A percentile compares a stretch with the other conserved stretches of the same genome.
Evolutionary conservation across 2,888 invertebrate species (phyloP).

Genomic region (Plagiodera versicolora): DNA sequence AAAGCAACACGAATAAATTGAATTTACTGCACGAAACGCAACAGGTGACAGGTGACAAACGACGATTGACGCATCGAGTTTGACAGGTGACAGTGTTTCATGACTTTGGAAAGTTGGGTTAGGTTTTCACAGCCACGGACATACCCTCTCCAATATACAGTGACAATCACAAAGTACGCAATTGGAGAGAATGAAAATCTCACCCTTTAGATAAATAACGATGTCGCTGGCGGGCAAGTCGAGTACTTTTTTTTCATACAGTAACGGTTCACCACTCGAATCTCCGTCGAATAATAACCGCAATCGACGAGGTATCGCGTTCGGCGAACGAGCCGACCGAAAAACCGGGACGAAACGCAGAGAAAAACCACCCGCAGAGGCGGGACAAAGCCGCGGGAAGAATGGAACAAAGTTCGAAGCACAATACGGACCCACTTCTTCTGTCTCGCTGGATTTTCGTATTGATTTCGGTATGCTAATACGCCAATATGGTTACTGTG

Average conservation of each 20-base stretch:
- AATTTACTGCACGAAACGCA: too few species aligned
- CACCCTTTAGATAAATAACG: background rate
- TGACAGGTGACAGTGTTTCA: too few species aligned
- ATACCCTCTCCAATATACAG: too few species aligned
- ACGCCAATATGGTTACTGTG: background rate
- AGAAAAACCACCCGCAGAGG: background rate
- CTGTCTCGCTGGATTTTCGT: slow-evolving; percentile 32
- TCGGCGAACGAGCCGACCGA: background rate
- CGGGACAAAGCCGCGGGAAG: slow-evolving; percentile 15
- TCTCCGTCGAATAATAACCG: background rate
- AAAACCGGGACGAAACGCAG: background rate
- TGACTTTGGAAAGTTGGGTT: too few species aligned
- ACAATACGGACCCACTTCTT: slow-evolving; percentile 33
- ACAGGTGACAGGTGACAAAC: too few species aligned
- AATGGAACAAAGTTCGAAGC: slow-evolving; percentile 23
- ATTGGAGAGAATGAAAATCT: too few species aligned
- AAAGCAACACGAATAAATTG: background rate
- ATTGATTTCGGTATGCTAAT: background rate
- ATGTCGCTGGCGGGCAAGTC: background rate
- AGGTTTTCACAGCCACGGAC: too few species aligned
- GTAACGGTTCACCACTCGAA: background rate
- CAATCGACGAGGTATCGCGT: background rate
- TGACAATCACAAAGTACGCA: too few species aligned
- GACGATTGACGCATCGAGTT: too few species aligned
- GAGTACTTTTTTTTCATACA: background rate